Evolutionary conservation across 1,140 invertebrate genomes (phyloP), one percentile per base, ranked within the genome.

Genomic region (Lutraria rhynchaena): DNA sequence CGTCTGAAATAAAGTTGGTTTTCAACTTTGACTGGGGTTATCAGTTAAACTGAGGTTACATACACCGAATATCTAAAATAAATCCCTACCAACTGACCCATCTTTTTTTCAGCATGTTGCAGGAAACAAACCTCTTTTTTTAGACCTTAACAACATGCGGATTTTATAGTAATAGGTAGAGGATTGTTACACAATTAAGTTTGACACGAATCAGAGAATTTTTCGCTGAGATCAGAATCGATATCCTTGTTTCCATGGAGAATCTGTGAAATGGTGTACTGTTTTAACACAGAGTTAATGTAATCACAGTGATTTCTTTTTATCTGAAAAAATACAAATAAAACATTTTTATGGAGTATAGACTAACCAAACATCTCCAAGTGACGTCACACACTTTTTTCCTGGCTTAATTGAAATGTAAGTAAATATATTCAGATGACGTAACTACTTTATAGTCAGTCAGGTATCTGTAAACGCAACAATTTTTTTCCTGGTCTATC

Each of bases 221-320:
- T 27, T 33, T 69, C 24, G 51, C 17, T 51, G 3, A 69, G 44
- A 13, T 69, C 53, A n/a, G 19, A 9, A n/a, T 55, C 41, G 33
- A n/a, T 5, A 35, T 24, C 33, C 15, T n/a, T 13, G 3, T 41
- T 49, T 7, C 57, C 73, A 13, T 63, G n/a, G 0, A 76, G 24
- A 3, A 76, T 63, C 9, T 76, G 55, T n/a, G 73, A n/a, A 9
- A 76, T 51, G 0, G 58, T 63, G 27, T 7, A 49, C 35, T 61
- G 22, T 35, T 33, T 46, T n/a, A 76, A 27, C 9, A 9, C 3
- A 31, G 17, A 22, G 27, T 44, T 51, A 0, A 76, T 63, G 37
- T 35, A 76, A 63, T 76, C 73, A 76, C 57, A 27, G 29, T 61
- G 57, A 5, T 22, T 46, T 63, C 57, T 76, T 51, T 61, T 41